These are phyloP conservation scores for Cydia amplana DNA, from an alignment of 1,140 invertebrate species.

Conservation along the genomic window DNA sequence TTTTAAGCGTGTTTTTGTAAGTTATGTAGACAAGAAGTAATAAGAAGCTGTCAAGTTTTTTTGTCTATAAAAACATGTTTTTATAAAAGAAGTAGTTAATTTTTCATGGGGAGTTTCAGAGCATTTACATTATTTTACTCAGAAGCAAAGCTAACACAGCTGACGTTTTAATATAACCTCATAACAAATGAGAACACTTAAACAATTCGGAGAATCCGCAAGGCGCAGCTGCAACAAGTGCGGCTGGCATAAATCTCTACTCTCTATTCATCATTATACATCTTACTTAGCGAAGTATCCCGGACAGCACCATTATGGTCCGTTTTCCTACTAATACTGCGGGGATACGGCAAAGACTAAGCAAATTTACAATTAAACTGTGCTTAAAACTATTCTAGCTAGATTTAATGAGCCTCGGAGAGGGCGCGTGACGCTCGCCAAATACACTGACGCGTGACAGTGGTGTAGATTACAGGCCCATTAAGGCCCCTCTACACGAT, in stretches of 20 bases:
- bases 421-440: neutral
- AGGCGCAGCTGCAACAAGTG: conserved; percentile 27
- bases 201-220: conserved; percentile 11
- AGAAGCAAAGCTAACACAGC: neutral
- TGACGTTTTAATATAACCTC: neutral
- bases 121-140: neutral
- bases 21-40: no score
- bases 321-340: conserved; percentile 18
- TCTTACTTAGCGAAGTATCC: conserved; percentile 28
- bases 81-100: neutral
- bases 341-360: neutral
- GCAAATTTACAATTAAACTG: neutral
- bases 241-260: conserved; percentile 14
- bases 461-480: no score
- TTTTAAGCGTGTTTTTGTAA: no score
- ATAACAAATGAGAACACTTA: conserved; percentile 2
- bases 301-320: conserved; percentile 26
- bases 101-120: neutral
- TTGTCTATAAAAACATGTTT: no score
- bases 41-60: no score
- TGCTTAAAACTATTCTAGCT: neutral
- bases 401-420: no score
- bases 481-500: no score
- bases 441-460: no score
- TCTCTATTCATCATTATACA: conserved; percentile 30